Base-by-base conservation (phyloP, 2,888 invertebrate genomes). In the Phengaris alcon region DNA sequence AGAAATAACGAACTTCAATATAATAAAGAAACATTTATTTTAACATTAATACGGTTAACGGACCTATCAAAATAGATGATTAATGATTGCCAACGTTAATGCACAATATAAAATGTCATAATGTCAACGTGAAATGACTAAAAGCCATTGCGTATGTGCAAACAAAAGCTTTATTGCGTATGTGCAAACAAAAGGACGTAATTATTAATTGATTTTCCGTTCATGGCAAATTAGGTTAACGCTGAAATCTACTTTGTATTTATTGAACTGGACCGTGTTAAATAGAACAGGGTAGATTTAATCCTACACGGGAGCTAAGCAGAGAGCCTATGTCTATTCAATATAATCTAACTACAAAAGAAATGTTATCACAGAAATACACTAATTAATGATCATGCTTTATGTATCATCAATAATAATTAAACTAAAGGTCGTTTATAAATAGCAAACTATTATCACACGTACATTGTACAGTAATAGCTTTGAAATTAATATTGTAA, bases 61-160 rank as follows among this genome's bases (percentile, higher is more conserved):
- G 72, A 72, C 22, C 35, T 22, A 70, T 72, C 72, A 72, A 72
- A 52, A 52, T 54, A 52, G 6, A 35, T 72, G 72, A 72, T 54
- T 72, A 52, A 72, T 72, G 54, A 54, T 52, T 72, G 22, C 52
- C 22, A 72, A 44, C 52, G 52, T 72, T 72, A 72, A 72, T 72
- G 52, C 35, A 72, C 13, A 54, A 54, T 54, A 75, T 75, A 70
- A 70, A 59, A 70, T 51, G 69, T 55, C 75, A 75, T 46, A 68
- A 48, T 75, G 75, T 75, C 69, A 75, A 57, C 48, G 13, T 70
- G 69, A 69, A 75, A 72, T 72, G 72, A 75, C 75, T 70, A 70
- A 75, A 70, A 70, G 75, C 69, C 57, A 75, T 75, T 52, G 54
- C 72, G 72, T 72, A 72, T 72, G 54, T 52, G 72, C 72, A 72